Evolutionary conservation across 1,140 invertebrate species (phyloP).

Genomic region (Diabrotica virgifera): DNA sequence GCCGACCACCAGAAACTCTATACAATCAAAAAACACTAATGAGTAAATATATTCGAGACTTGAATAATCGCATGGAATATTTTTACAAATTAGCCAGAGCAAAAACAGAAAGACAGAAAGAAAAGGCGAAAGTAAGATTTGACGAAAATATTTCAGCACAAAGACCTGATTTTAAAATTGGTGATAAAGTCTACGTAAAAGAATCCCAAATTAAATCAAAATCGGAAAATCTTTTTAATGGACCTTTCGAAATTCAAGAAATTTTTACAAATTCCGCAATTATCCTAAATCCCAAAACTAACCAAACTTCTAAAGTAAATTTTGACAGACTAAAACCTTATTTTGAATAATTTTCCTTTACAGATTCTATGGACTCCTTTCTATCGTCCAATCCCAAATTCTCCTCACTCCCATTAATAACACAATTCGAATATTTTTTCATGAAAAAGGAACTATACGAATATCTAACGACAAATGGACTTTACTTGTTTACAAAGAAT

Average conservation of each 20-base stretch:
- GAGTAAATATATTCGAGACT: constrained; percentile 22
- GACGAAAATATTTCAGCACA: constrained; percentile 8
- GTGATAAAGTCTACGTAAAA: constrained; percentile 23
- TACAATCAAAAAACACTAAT: constrained; percentile 15
- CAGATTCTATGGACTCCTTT: neutral
- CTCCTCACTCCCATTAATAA: neutral
- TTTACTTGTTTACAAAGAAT: constrained; percentile 5
- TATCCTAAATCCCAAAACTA: neutral
- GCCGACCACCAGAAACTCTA: constrained; percentile 17
- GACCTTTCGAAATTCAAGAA: constrained; percentile 18
- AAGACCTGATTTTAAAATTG: neutral
- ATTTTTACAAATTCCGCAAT: constrained; percentile 3
- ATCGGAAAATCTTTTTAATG: constrained; percentile 25
- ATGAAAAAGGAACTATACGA: neutral
- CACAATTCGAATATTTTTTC: neutral
- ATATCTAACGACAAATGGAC: constrained; percentile 4
- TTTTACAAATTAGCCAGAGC: constrained; percentile 18
- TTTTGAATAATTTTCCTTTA: constrained; percentile 3
- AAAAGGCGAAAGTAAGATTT: constrained; percentile 20
- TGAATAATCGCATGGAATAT: constrained; percentile 23
- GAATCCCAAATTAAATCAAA: constrained; percentile 25
- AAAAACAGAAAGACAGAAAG: constrained; percentile 10
- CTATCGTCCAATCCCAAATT: neutral
- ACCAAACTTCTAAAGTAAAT: constrained; percentile 3
- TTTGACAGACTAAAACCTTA: neutral